phyloP scores from a whole-genome alignment of 1,140 invertebrate genomes.

The Drosophila cardini region DNA sequence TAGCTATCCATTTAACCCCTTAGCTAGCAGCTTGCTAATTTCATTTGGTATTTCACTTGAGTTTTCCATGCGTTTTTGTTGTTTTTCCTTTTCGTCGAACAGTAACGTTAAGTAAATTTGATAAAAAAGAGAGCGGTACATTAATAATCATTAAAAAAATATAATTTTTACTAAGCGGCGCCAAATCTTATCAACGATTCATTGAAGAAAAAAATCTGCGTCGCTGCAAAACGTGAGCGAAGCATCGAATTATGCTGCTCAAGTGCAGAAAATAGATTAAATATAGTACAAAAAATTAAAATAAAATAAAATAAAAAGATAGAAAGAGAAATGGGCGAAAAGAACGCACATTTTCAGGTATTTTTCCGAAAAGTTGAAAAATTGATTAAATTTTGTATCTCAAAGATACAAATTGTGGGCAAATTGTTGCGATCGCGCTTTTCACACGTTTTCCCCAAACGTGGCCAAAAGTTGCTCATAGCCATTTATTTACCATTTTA shows the following conservation, averaged over 20 bases:
- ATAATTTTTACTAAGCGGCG: conserved; percentile 34
- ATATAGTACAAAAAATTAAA: too few relatives aligned
- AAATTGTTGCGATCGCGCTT: conserved; percentile 17
- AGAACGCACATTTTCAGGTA: conserved; percentile 29
- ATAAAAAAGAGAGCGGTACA: conserved; percentile 30
- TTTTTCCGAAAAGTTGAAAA: conserved; percentile 56
- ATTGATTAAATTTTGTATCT: conserved; percentile 52
- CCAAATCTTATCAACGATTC: conserved; percentile 44
- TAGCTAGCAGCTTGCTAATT: conserved; percentile 57
- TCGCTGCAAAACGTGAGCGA: conserved; percentile 41
- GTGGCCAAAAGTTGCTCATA: conserved; percentile 31
- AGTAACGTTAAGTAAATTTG: conserved; percentile 50
- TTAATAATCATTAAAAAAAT: conserved; percentile 24
- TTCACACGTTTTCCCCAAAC: conserved; percentile 49
- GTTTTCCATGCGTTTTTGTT: conserved; percentile 24
- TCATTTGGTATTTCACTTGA: conserved; percentile 60
- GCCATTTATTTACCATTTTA: conserved; percentile 56
- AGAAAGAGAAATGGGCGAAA: neutral
- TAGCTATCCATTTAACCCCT: neutral
- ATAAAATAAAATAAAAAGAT: conserved; percentile 17
- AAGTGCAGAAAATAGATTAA: conserved; percentile 19
- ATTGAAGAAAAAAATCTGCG: conserved; percentile 47
- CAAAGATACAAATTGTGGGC: conserved; percentile 47
- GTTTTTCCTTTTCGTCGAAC: conserved; percentile 9
- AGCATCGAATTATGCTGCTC: conserved; percentile 25